These are phyloP conservation scores for Prietella phreatophila DNA, from an alignment of 2,113 vertebrate species.

Conservation along the genomic window DNA sequence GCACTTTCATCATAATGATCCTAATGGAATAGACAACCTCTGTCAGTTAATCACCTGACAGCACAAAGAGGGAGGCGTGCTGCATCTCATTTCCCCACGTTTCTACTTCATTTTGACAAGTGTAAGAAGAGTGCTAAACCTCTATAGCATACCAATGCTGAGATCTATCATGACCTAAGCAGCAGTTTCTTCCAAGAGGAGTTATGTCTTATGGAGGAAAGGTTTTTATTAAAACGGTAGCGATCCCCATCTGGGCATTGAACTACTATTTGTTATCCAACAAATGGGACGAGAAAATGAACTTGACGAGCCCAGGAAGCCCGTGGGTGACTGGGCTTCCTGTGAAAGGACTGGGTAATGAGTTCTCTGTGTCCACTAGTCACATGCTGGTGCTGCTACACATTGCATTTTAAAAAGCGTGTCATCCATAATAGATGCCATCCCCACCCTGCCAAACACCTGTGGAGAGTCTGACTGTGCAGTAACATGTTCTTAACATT, in stretches of 20 bases:
- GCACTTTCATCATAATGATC: slow-evolving; percentile 60
- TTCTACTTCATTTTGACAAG: slow-evolving; percentile 53
- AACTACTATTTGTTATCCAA: slow-evolving; percentile 63
- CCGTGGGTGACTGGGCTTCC: no score
- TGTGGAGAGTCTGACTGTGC: slow-evolving; percentile 29
- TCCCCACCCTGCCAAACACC: slow-evolving; percentile 27
- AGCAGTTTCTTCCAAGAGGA: slow-evolving; percentile 30
- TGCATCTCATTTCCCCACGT: slow-evolving; percentile 38
- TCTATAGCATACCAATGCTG: slow-evolving; percentile 44
- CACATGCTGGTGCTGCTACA: slow-evolving; percentile 41
- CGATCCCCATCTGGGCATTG: slow-evolving; percentile 54
- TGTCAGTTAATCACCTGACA: slow-evolving; percentile 56
- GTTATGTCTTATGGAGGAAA: slow-evolving; percentile 43
- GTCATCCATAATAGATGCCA: slow-evolving; percentile 46
- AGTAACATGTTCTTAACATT: slow-evolving; percentile 28
- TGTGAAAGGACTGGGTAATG: slow-evolving; percentile 55
- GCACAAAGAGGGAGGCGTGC: slow-evolving; percentile 28
- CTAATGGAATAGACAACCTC: slow-evolving; percentile 49
- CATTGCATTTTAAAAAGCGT: slow-evolving; percentile 49
- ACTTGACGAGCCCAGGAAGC: slow-evolving; percentile 43
- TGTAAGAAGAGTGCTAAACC: slow-evolving; percentile 4
- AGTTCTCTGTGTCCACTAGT: slow-evolving; percentile 54
- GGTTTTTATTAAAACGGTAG: slow-evolving; percentile 53
- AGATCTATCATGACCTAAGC: slow-evolving; percentile 48
- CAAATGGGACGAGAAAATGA: slow-evolving; percentile 59